These are phyloP conservation scores for Harpalus rubripes DNA, from an alignment of 2,888 invertebrate species.

Conservation along the genomic window DNA sequence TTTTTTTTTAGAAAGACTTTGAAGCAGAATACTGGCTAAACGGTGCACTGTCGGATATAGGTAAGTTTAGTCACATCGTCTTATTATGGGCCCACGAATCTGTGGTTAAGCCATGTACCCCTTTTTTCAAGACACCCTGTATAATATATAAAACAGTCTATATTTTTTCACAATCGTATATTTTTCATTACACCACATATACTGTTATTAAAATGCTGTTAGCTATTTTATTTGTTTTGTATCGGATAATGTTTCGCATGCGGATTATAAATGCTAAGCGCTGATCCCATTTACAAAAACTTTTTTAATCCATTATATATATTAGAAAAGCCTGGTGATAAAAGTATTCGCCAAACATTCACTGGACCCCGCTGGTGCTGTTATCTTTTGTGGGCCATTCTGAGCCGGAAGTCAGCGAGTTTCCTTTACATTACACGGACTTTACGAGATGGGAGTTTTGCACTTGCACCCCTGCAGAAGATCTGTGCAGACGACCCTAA, in stretches of 20 bases:
- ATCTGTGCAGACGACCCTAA: slow-evolving; percentile 57
- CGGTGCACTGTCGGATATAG: too few species aligned
- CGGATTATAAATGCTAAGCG: slow-evolving; percentile 17
- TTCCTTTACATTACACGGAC: slow-evolving; percentile 56
- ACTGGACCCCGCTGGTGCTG: neutral
- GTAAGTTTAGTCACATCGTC: too few species aligned
- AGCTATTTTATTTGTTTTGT: neutral
- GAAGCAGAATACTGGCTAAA: too few species aligned
- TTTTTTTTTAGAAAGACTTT: too few species aligned
- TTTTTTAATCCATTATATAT: slow-evolving; percentile 34
- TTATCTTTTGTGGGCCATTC: slow-evolving; percentile 43
- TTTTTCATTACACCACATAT: too few species aligned
- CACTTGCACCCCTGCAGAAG: slow-evolving; percentile 28
- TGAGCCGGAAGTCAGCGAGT: slow-evolving; percentile 31
- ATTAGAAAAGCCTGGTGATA: slow-evolving; percentile 29
- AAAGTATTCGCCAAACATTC: slow-evolving; percentile 11
- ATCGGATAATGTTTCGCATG: neutral
- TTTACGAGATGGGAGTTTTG: slow-evolving; percentile 41
- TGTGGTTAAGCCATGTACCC: too few species aligned
- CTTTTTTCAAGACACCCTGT: too few species aligned
- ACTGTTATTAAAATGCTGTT: too few species aligned
- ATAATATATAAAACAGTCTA: too few species aligned
- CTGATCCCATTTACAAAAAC: slow-evolving; percentile 30
- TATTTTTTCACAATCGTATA: too few species aligned
- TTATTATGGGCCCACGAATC: too few species aligned